A percentile compares a stretch with the other conserved stretches of the same genome.
phyloP scores from a whole-genome alignment of 2,113 vertebrate species.

The Rostratula benghalensis region DNA sequence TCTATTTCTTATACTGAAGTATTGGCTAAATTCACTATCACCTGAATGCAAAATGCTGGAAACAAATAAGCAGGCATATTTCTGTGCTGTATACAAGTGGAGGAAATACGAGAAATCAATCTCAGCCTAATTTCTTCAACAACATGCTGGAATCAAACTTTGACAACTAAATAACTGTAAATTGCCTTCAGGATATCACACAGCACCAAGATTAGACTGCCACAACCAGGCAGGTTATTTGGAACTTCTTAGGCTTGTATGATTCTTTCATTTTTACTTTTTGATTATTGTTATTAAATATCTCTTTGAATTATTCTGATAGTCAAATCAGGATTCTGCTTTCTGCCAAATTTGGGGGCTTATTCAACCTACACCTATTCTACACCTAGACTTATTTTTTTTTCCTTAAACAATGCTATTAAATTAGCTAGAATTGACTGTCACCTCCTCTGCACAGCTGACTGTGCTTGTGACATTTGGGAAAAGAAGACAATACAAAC shows the following conservation, averaged over 20 bases:
- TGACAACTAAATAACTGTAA: background rate
- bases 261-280: background rate
- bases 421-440: background rate
- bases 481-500: background rate
- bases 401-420: background rate
- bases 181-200: background rate
- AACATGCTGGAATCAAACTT: background rate
- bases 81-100: background rate
- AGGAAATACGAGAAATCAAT: background rate
- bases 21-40: background rate
- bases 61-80: background rate
- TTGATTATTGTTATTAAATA: background rate
- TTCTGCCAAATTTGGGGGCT: background rate
- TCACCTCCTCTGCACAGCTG: background rate
- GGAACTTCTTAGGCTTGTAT: background rate
- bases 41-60: fast-evolving
- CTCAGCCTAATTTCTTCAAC: background rate
- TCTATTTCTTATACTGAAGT: background rate
- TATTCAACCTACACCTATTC: background rate
- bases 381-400: background rate
- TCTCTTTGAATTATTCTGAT: background rate
- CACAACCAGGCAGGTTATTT: background rate
- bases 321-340: background rate
- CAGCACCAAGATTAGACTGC: background rate
- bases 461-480: background rate